Evolutionary conservation across 2,113 vertebrate genomes (phyloP), one percentile per base, ranked within the genome.

Genomic region (Grantiella picta): DNA sequence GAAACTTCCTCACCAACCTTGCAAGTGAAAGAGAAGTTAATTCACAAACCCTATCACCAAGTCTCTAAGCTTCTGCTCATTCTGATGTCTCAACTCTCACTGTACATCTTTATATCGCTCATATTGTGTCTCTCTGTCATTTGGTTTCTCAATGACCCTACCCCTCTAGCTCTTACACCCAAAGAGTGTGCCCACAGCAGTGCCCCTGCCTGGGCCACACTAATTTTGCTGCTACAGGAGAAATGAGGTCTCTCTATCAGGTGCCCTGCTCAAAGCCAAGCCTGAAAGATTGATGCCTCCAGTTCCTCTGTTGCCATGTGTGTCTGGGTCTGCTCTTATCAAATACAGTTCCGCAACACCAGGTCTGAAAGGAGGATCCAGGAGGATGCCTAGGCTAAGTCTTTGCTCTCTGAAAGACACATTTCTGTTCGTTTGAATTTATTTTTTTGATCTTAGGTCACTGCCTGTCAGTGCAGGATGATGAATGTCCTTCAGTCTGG

Each of bases 171-270:
- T 78, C 31, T 70, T 54, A 38, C 12, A 52, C 25, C 15, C 22
- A n/a, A 61, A 49, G 13, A 73, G 1, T 0, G 1, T 53, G 50
- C 7, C 7, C 20, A 12, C 23, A 21, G 54, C 29, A 35, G 14
- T 15, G 35, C 4, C 64, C 7, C 50, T 72, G 45, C 50, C 65
- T 33, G 18, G 10, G 35, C 22, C 4, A 2, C 5, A 7, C 10
- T 40, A 20, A 31, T 69, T 83, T 80, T 84, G 52, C 9, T 64
- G 35, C 29, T 56, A 16, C 1, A 14, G 19, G 7, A 70, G 59
- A 79, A 45, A 35, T 29, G 25, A 82, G 23, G 47, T 71, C 13
- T 75, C 18, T 53, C 25, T 8, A 0, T 19, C 52, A 82, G 25
- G 9, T 40, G 19, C 21, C 31, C 33, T 33, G 27, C 25, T 60